Base-by-base conservation (phyloP, 2,113 vertebrate species). In the Pogona vitticeps region DNA sequence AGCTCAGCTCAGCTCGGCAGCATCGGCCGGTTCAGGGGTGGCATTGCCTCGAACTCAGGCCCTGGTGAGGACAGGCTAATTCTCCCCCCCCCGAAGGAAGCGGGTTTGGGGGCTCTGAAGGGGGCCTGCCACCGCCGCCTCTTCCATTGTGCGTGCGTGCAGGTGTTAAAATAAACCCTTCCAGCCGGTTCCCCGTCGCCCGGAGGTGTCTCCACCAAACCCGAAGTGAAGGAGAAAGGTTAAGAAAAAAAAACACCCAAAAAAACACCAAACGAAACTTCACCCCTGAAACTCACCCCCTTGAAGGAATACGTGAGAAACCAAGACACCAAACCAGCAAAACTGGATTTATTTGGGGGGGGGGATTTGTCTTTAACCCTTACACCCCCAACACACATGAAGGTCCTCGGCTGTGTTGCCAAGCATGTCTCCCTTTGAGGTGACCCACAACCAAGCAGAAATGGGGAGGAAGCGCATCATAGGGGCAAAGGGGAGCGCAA, bases 291-390 rank as follows among this genome's bases (percentile, higher is more conserved):
- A 79, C 63, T 58, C 87, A 77, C 80, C 77, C 80, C 82, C n/a
- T 40, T 40, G 56, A 28, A 67, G 31, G 63, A 38, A 40, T 86
- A 85, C 90, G 87, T 91, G 90, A 90, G 86, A 93, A 93, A 83
- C 61, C 82, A 38, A 72, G 85, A 40, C 28, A 80, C 63, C 36
- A 80, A 81, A 84, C 89, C 89, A 71, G 89, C 73, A 70, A 31
- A 84, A 79, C 89, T 10, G 36, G 85, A 81, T 87, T 79, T 87
- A 36, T 80, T 46, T 21, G 2, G 12, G 81, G 85, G 84, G 56
- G 46, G 5, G 46, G 46, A 77, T 67, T 82, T 76, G 61, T 42
- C 59, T 76, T 70, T 70, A 61, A 80, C 77, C 38, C 36, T 80
- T n/a, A 40, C 23, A 23, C 23, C 18, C 85, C 23, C n/a, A n/a